Evolutionary conservation across 2,888 invertebrate genomes (phyloP).

Genomic region (Mantis religiosa): DNA sequence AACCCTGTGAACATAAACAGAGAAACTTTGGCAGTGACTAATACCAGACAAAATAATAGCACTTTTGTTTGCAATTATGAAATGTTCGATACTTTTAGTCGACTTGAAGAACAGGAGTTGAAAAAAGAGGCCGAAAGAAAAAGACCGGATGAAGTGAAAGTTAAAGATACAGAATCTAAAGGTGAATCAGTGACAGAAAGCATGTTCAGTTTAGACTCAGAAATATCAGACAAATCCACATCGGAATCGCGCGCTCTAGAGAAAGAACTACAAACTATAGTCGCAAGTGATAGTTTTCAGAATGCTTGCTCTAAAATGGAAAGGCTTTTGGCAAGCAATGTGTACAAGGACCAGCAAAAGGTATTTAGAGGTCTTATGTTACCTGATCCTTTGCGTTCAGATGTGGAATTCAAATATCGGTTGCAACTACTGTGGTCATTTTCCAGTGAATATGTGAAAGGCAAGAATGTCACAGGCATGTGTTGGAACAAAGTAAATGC

Average conservation of each 20-base stretch:
- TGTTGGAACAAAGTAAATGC: constrained; percentile 64
- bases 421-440: constrained; percentile 66
- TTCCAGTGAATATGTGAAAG: constrained; percentile 49
- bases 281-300: constrained; percentile 45
- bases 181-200: background rate
- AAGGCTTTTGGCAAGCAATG: constrained; percentile 66
- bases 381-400: constrained; percentile 58
- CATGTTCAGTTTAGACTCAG: background rate
- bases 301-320: constrained; percentile 64
- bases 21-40: constrained; percentile 55
- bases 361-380: constrained; percentile 61
- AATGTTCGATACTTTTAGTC: constrained; percentile 65
- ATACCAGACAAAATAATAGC: constrained; percentile 52
- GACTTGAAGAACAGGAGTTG: constrained; percentile 42
- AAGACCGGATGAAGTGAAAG: too few species aligned
- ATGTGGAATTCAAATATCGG: constrained; percentile 63
- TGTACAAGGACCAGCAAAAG: constrained; percentile 63
- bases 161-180: background rate
- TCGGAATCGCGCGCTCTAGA: background rate
- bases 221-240: background rate
- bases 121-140: background rate
- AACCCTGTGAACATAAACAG: constrained; percentile 58
- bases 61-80: constrained; percentile 73
- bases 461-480: constrained; percentile 57
- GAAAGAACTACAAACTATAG: constrained; percentile 12